These are phyloP conservation scores for Apotomis betuletana DNA, from an alignment of 2,888 invertebrate genomes.

Conservation along the genomic window DNA sequence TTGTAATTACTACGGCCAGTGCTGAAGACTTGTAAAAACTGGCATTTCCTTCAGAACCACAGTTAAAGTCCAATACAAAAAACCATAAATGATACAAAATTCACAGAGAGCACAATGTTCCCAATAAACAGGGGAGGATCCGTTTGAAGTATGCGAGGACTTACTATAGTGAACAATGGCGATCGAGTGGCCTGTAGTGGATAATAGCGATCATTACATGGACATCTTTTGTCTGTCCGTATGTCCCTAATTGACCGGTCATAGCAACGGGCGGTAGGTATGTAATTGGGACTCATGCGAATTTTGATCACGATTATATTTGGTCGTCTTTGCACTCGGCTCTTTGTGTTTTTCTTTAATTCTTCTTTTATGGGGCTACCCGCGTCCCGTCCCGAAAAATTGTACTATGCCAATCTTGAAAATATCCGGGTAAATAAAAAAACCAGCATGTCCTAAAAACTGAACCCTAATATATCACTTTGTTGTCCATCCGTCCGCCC, in stretches of 20 bases:
- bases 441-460: too few relatives aligned
- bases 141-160: slow-evolving; percentile 33
- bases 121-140: slow-evolving; percentile 23
- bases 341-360: too few relatives aligned
- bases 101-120: slow-evolving; percentile 7
- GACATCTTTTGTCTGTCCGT: slow-evolving; percentile 64
- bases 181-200: slow-evolving; percentile 54
- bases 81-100: slow-evolving; percentile 12
- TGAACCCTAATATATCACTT: too few relatives aligned
- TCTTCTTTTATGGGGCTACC: too few relatives aligned
- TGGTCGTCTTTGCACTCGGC: too few relatives aligned
- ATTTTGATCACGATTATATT: background rate
- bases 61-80: background rate
- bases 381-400: too few relatives aligned
- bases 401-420: too few relatives aligned
- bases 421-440: too few relatives aligned
- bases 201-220: slow-evolving; percentile 64
- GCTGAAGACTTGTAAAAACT: background rate
- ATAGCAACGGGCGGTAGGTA: slow-evolving; percentile 55
- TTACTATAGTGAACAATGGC: slow-evolving; percentile 52
- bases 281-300: slow-evolving; percentile 44
- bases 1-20: too few relatives aligned
- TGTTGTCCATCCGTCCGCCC: too few relatives aligned
- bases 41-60: background rate
- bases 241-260: slow-evolving; percentile 58